Percentiles rank a stretch among this genome's conserved stretches.
These are phyloP conservation scores for Drosophila nebulosa DNA, from an alignment of 1,140 invertebrate species.

Conservation along the genomic window DNA sequence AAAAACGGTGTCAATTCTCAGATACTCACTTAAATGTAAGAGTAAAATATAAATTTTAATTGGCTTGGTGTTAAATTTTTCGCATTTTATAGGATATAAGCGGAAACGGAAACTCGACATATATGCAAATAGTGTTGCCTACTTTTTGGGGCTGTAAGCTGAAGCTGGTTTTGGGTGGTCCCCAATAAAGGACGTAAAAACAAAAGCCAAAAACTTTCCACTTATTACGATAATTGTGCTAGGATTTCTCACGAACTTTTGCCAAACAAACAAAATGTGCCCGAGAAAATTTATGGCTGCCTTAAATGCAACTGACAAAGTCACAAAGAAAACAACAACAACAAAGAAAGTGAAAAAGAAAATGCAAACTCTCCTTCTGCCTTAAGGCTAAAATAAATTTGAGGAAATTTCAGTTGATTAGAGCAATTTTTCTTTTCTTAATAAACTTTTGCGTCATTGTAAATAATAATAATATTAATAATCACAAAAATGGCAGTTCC, in stretches of 20 bases:
- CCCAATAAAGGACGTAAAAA: neutral
- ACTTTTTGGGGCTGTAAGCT: constrained; percentile 22
- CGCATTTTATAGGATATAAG: neutral
- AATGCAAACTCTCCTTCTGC: neutral
- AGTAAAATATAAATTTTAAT: constrained; percentile 1
- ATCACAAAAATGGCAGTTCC: constrained; percentile 39
- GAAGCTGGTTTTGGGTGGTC: neutral
- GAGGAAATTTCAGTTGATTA: constrained; percentile 47
- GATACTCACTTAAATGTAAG: neutral
- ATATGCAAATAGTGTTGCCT: constrained; percentile 30
- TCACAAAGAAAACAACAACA: neutral
- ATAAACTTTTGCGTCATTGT: constrained; percentile 48
- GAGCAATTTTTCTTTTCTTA: constrained; percentile 33
- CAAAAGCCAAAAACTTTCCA: constrained; percentile 18
- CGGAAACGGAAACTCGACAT: neutral
- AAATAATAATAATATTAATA: constrained; percentile 47
- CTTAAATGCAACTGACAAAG: constrained; percentile 4
- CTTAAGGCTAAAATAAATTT: constrained; percentile 19
- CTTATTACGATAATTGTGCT: constrained; percentile 59
- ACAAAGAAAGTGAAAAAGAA: neutral
- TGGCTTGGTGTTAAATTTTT: constrained; percentile 14
- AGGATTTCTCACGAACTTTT: constrained; percentile 36
- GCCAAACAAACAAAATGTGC: constrained; percentile 13
- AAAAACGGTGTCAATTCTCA: neutral
- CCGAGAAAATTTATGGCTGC: constrained; percentile 30